A percentile compares a stretch with the other conserved stretches of the same genome.
Evolutionary conservation across 30 jellyfish, hydroid and myxozoan genomes (phyloP).

Genomic region (Sanderia malayensis): DNA sequence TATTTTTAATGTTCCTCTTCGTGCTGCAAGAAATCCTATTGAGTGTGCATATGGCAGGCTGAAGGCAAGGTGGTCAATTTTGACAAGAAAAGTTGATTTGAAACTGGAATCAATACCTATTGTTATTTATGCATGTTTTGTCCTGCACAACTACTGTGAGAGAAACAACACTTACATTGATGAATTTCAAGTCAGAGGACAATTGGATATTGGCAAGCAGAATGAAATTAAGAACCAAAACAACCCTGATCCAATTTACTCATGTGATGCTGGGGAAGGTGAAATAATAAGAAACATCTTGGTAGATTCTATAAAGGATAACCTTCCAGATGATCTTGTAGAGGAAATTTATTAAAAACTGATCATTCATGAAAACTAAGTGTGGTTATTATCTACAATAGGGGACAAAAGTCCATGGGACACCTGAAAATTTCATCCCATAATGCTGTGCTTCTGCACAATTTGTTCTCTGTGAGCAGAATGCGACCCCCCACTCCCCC

Average conservation of each 20-base stretch:
- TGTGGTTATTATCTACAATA: too few relatives aligned
- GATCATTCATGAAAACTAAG: background rate
- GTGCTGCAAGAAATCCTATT: conserved; percentile 38
- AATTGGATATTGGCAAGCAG: background rate
- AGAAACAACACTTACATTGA: conserved; percentile 9
- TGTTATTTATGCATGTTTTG: conserved; percentile 52
- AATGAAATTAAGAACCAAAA: background rate
- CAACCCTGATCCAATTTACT: background rate
- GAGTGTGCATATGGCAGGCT: conserved; percentile 64
- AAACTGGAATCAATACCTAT: conserved; percentile 17
- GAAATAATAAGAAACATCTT: background rate
- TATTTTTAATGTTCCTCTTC: background rate
- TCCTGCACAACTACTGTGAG: conserved; percentile 60
- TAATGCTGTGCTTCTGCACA: too few relatives aligned
- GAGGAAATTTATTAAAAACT: conserved; percentile 5
- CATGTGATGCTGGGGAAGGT: background rate
- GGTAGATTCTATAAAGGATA: conserved; percentile 10
- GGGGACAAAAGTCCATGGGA: too few relatives aligned
- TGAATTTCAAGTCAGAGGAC: conserved; percentile 14
- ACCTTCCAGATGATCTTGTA: conserved; percentile 37
- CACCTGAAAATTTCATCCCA: too few relatives aligned
- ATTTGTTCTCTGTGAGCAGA: too few relatives aligned
- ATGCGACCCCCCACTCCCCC: too few relatives aligned
- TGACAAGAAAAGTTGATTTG: conserved; percentile 23
- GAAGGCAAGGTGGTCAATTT: conserved; percentile 54